phyloP scores from a whole-genome alignment of 2,113 vertebrate genomes.

The Seriola rivoliana region DNA sequence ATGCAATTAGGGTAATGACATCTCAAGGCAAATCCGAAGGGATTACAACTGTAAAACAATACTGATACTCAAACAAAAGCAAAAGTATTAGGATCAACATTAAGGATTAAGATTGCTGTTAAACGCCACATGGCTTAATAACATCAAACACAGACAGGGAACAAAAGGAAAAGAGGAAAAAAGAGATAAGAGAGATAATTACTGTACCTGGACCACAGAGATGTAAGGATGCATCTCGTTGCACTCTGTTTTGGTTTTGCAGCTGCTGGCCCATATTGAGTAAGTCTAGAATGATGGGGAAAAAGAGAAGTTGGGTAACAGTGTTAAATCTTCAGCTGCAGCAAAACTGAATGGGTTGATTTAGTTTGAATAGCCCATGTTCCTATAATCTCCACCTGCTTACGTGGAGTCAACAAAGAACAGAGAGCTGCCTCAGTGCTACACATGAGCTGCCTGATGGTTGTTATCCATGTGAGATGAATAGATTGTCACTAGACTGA shows the following conservation, averaged over 20 bases:
- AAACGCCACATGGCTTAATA: not conserved
- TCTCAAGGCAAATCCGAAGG: not conserved
- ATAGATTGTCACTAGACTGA: not conserved
- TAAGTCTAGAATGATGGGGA: conserved; percentile 86
- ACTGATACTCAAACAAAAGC: not conserved
- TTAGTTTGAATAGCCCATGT: not conserved
- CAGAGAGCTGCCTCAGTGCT: not conserved
- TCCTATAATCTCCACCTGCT: not conserved
- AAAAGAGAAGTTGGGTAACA: not conserved
- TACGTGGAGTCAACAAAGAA: not conserved
- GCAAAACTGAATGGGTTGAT: not conserved
- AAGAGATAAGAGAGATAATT: not conserved
- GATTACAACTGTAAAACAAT: not conserved
- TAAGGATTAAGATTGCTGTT: not conserved
- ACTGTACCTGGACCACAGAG: conserved; percentile 94
- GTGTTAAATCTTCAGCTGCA: not conserved
- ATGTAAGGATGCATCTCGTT: conserved; percentile 97
- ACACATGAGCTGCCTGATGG: not conserved
- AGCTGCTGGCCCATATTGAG: conserved; percentile 98
- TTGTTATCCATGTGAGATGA: not conserved
- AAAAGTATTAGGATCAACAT: not conserved
- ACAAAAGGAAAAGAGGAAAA: no score
- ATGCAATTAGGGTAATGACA: conserved; percentile 5
- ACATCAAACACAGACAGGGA: not conserved
- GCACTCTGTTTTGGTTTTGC: conserved; percentile 96